Evolutionary conservation across 2,888 invertebrate genomes (phyloP).

Genomic region (Formica aserva): DNA sequence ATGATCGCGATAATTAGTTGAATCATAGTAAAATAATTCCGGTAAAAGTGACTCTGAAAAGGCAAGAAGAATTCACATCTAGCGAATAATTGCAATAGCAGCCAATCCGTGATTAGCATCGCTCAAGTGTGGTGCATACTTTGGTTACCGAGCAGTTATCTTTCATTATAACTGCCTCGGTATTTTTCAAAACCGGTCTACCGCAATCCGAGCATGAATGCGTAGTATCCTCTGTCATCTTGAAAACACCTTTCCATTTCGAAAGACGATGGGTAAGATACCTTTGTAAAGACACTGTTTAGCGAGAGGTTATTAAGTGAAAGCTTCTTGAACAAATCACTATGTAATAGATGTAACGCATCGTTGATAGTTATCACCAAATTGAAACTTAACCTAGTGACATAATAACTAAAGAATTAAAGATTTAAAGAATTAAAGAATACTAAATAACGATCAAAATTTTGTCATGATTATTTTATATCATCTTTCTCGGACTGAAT

Average conservation of each 20-base stretch:
- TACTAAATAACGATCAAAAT: background rate
- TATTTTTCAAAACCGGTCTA: constrained; percentile 63
- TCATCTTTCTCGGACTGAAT: background rate
- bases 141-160: constrained; percentile 63
- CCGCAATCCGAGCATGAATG: constrained; percentile 54
- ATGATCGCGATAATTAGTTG: background rate
- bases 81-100: constrained; percentile 45
- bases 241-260: constrained; percentile 6
- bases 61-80: constrained; percentile 17
- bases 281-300: constrained; percentile 7
- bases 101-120: constrained; percentile 56
- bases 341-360: background rate
- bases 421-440: background rate
- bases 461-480: background rate
- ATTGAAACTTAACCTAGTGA: background rate
- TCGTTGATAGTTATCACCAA: constrained; percentile 2
- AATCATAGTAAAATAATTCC: constrained; percentile 27
- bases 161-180: constrained; percentile 61
- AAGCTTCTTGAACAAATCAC: background rate
- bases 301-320: constrained; percentile 17
- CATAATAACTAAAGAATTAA: background rate
- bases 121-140: constrained; percentile 53
- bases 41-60: constrained; percentile 36
- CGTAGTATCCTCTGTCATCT: constrained; percentile 32
- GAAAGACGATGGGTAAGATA: constrained; percentile 4